Evolutionary conservation across 2,888 invertebrate species (phyloP), one percentile per base, ranked within the genome.

Genomic region (Caenorhabditis panamensis): DNA sequence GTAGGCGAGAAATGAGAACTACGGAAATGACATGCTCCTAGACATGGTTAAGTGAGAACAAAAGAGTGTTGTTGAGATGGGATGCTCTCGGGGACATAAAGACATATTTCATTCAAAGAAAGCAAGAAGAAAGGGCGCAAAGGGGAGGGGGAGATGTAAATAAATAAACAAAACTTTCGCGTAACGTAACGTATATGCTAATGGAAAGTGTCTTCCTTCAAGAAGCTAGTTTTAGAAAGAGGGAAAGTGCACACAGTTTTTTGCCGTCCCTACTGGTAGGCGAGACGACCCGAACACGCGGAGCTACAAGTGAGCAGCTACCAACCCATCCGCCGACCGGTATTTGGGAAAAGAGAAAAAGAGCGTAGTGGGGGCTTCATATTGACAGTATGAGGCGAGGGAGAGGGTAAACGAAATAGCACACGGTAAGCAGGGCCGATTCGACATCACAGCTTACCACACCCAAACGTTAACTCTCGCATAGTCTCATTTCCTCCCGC

Each of bases 381-480:
- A 73, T 73, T 73, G 73, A 73, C 73, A 73, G 66, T 64, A 59
- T 53, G 69, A 37, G 63, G 5, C 5, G 31, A 31, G 49, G 22
- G 58, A 59, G 69, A 69, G 37, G 64, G 63, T 49, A 68, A 77
- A 68, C 54, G 62, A 61, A 77, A 68, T 59, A 51, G 67, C 59
- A 64, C 51, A 76, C 68, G 69, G 69, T 77, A 77, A 69, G 76
- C 68, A 68, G 76, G 64, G 62, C 68, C 67, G 62, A 68, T 76
- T 76, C 63, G 76, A 73, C 72, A 73, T 73, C 64, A 47, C 47
- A 76, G 68, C 68, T 68, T 68, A 76, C 68, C 68, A 76, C 68
- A 76, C 68, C 68, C 68, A 68, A 68, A 68, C 62, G 68, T 63
- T 68, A 72, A 72, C 71, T 59, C 28, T 62, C 58, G 28, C 49